Evolutionary conservation across 2,113 vertebrate genomes (phyloP).

Genomic region (Boulengeromyrus knoepffleri): DNA sequence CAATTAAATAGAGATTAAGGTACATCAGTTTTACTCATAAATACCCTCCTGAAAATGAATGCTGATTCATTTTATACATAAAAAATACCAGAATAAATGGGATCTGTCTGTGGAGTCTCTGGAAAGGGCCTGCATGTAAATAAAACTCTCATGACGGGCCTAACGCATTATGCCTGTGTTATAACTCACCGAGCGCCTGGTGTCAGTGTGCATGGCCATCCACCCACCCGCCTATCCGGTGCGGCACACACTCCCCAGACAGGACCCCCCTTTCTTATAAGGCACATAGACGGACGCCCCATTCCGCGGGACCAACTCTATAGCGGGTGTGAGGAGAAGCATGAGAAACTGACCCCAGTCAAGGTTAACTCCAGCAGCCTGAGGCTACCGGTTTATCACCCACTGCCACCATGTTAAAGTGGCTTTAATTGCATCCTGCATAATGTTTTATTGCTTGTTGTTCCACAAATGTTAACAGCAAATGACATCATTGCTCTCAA

Average conservation of each 20-base stretch:
- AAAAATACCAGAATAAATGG: not conserved
- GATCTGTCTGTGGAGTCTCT: not conserved
- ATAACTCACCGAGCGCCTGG: not conserved
- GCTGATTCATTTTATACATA: slow-evolving; percentile 7
- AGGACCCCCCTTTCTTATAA: not conserved
- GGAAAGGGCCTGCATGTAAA: not conserved
- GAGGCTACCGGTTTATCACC: slow-evolving; percentile 24
- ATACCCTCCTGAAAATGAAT: slow-evolving; percentile 6
- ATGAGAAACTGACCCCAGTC: slow-evolving; percentile 16
- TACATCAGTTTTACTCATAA: slow-evolving; percentile 11
- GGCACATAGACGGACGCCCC: not conserved
- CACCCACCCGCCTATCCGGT: not conserved
- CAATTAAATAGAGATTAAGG: slow-evolving; percentile 20
- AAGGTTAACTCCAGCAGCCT: slow-evolving; percentile 30
- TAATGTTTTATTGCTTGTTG: slow-evolving; percentile 28
- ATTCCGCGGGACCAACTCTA: not conserved
- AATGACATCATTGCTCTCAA: slow-evolving; percentile 31
- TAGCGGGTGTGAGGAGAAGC: not conserved
- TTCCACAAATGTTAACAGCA: slow-evolving; percentile 33
- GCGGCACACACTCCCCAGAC: not conserved
- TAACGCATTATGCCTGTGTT: slow-evolving; percentile 46
- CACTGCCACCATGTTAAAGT: slow-evolving; percentile 28
- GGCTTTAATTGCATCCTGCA: slow-evolving; percentile 27
- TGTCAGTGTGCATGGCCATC: not conserved
- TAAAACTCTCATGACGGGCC: slow-evolving; percentile 23